phyloP scores from a whole-genome alignment of 2,797 vertebrate genomes.

The Poeciliopsis gracilis region DNA sequence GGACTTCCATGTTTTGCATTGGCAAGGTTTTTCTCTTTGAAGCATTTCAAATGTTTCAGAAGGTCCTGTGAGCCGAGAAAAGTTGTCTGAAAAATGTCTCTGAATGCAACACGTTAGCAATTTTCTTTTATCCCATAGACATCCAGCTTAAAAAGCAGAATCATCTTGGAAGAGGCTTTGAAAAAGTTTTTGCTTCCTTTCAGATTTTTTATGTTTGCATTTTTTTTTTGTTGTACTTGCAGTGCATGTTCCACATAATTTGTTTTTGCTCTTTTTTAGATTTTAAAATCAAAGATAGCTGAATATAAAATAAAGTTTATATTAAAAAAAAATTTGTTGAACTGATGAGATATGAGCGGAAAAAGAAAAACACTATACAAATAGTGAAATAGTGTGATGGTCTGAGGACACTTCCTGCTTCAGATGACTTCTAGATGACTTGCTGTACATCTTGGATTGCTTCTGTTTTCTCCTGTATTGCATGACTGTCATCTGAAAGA shows the following conservation, averaged over 20 bases:
- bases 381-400: background rate
- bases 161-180: background rate
- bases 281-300: background rate
- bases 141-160: background rate
- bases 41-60: conserved; percentile 60
- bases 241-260: background rate
- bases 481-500: background rate
- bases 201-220: background rate
- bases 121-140: too few relatives aligned
- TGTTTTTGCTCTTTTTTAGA: background rate
- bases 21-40: conserved; percentile 15
- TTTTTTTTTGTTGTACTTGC: background rate
- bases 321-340: background rate
- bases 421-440: background rate
- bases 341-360: too few relatives aligned
- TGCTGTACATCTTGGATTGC: background rate
- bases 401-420: background rate
- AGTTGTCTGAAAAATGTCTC: background rate
- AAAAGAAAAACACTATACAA: background rate
- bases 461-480: background rate
- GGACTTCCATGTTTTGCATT: background rate
- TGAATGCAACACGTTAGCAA: background rate
- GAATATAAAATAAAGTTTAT: background rate
- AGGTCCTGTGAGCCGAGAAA: conserved; percentile 29
- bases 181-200: background rate